phyloP scores from a whole-genome alignment of 2,113 vertebrate species.

The Corythoichthys haematopterus region DNA sequence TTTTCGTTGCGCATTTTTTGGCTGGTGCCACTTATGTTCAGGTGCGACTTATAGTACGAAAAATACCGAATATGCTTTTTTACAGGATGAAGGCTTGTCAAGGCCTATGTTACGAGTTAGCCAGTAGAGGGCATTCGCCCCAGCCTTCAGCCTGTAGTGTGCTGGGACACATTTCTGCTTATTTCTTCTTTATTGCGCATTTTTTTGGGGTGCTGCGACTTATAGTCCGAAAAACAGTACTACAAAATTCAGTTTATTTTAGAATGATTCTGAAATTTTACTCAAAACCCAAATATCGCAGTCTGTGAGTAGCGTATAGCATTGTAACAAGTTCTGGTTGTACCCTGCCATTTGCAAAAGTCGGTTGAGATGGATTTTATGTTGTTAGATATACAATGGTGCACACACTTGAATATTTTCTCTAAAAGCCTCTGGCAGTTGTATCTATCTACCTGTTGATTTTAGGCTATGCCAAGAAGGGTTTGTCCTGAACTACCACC shows the following conservation, averaged over 20 bases:
- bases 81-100: too few species aligned
- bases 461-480: constrained; percentile 20
- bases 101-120: too few species aligned
- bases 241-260: not conserved
- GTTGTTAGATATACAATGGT: not conserved
- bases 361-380: not conserved
- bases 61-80: too few species aligned
- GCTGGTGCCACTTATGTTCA: too few species aligned
- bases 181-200: too few species aligned
- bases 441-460: not conserved
- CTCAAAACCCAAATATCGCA: not conserved
- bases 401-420: not conserved
- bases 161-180: too few species aligned
- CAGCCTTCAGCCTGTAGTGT: too few species aligned
- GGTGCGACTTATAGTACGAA: too few species aligned
- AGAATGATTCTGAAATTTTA: not conserved
- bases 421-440: constrained; percentile 7
- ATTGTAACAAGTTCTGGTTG: not conserved
- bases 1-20: too few species aligned
- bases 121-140: too few species aligned
- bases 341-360: not conserved
- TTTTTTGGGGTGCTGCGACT: too few species aligned
- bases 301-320: not conserved
- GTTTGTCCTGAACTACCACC: constrained; percentile 22
- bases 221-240: too few species aligned